Evolutionary conservation across 2,797 vertebrate species (phyloP).

Genomic region (Caiman crocodilus): DNA sequence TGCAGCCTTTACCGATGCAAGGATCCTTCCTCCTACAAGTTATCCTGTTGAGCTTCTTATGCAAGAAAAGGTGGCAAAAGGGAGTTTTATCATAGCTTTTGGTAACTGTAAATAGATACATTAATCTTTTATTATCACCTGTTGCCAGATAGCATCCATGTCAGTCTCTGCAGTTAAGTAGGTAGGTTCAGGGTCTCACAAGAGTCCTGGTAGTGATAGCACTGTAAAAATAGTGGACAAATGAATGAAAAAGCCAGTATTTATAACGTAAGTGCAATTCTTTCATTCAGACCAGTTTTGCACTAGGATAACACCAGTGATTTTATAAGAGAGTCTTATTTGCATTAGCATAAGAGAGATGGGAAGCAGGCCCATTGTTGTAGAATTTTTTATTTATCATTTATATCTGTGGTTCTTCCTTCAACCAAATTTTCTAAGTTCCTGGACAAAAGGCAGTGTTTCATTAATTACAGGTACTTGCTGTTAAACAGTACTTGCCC

Average conservation of each 20-base stretch:
- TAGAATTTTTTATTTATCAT: neutral
- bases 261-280: neutral
- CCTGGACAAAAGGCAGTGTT: neutral
- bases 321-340: neutral
- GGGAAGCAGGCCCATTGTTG: no score
- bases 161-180: neutral
- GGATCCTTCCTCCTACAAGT: neutral
- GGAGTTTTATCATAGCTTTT: neutral
- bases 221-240: neutral
- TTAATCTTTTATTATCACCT: conserved; percentile 34
- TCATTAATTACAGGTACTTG: neutral
- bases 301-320: neutral
- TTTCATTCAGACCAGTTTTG: neutral
- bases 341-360: neutral
- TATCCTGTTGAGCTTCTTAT: neutral
- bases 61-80: fast-evolving
- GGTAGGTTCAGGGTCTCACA: neutral
- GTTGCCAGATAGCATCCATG: neutral
- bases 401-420: neutral
- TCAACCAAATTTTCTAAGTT: neutral
- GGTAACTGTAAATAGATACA: conserved; percentile 26
- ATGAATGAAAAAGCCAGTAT: neutral
- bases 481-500: neutral
- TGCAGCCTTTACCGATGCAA: neutral
- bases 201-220: neutral